Percentiles rank a stretch among this genome's conserved stretches.
phyloP scores from a whole-genome alignment of 2,797 vertebrate species.

The Threskiornis aethiopicus region DNA sequence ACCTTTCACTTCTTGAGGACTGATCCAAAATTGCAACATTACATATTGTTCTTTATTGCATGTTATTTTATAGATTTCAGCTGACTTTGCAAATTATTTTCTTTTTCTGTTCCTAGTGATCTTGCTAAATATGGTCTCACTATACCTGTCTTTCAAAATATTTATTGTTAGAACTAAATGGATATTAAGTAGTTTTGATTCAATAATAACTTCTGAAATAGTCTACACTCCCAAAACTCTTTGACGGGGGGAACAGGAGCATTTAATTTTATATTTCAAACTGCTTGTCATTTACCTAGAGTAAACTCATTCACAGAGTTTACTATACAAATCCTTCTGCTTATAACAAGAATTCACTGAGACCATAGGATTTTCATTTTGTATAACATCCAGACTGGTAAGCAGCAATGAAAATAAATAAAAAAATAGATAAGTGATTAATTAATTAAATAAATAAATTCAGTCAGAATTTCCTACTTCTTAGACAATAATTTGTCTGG shows the following conservation, averaged over 20 bases:
- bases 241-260: background rate
- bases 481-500: background rate
- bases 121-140: background rate
- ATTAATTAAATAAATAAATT: background rate
- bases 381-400: background rate
- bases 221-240: background rate
- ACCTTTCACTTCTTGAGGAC: background rate
- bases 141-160: background rate
- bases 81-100: background rate
- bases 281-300: background rate
- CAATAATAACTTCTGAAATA: background rate
- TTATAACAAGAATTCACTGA: background rate
- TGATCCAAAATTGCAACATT: background rate
- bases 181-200: background rate
- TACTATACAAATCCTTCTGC: background rate
- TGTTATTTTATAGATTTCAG: background rate
- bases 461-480: background rate
- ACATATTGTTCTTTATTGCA: background rate
- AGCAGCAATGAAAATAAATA: background rate
- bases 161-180: background rate
- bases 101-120: background rate
- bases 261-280: background rate
- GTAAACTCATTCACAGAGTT: background rate
- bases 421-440: background rate
- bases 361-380: background rate